Evolutionary conservation across 2,888 invertebrate genomes (phyloP).

Genomic region (Latheticus oryzae): DNA sequence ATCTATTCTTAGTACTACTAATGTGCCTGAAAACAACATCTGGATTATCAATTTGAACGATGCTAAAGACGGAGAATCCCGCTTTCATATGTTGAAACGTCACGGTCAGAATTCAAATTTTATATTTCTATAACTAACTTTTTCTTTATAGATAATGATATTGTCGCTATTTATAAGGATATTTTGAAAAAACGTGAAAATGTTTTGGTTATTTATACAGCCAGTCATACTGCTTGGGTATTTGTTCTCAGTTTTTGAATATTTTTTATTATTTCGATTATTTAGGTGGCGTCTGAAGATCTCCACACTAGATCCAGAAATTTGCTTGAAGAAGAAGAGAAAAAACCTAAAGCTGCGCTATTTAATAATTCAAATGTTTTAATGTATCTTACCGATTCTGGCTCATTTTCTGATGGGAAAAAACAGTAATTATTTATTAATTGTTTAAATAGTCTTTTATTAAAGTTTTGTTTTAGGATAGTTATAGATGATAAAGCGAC

Average conservation of each 20-base stretch:
- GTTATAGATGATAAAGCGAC: no score
- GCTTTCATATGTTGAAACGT: conserved; percentile 69
- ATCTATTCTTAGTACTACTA: conserved; percentile 51
- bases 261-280: no score
- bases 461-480: conserved; percentile 3
- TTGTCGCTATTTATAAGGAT: conserved; percentile 68
- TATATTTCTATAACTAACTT: not conserved
- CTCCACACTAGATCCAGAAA: conserved; percentile 52
- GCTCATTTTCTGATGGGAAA: not conserved
- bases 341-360: not conserved
- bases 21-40: conserved; percentile 66
- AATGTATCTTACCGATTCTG: conserved; percentile 6
- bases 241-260: no score
- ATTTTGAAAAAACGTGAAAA: conserved; percentile 65
- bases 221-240: conserved; percentile 69
- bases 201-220: conserved; percentile 72
- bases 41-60: conserved; percentile 72
- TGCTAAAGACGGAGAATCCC: conserved; percentile 69
- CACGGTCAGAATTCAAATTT: conserved; percentile 67
- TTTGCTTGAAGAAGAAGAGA: conserved; percentile 31
- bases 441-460: not conserved
- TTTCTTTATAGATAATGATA: conserved; percentile 64
- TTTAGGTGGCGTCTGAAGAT: conserved; percentile 57
- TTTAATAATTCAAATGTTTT: conserved; percentile 1
- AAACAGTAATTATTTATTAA: conserved; percentile 8